Base-by-base conservation (phyloP, 2,888 invertebrate genomes). In the Aleiodes testaceus region DNA sequence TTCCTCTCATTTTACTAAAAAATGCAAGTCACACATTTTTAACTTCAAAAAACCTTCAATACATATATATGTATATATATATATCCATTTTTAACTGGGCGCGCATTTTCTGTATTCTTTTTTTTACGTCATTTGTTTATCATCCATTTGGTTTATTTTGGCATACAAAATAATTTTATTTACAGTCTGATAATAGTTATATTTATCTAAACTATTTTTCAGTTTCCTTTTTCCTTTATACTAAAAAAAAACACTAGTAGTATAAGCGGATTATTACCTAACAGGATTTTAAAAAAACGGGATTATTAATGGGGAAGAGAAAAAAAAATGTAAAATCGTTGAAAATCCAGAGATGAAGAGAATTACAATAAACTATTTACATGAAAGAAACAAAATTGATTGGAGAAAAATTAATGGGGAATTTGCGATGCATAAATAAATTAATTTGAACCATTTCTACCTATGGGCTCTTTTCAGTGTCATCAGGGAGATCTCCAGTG, bases 121-220 rank as follows among this genome's bases (percentile, higher is more conserved):
- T 61, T 61, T 47, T 22, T 6, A 52, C 14, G 7, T 47, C 9
- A 16, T 47, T 47, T 47, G 69, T 74, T 74, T 69, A 61, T 76
- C 76, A 79, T 82, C 78, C 80, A 83, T 84, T 85, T 85, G 85
- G 85, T 85, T 82, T 84, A 83, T 85, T 85, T 85, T 85, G 84
- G 83, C 85, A 85, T 85, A 85, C 85, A 85, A 85, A 85, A 85
- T 85, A 85, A 85, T 85, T 81, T 85, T 85, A 85, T 85, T 80
- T 85, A 85, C 85, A 85, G 83, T 82, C 79, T 82, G 84, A 84
- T 78, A 79, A 80, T 81, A 80, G 80, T 82, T 80, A 78, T 79
- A 73, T 63, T 55, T 22, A 14, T 69, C 9, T 52, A 53, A 71
- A 72, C 74, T 63, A 44, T 44, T 66, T 50, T 66, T 66, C 30